Conservation (phyloP, 2,113 vertebrate species). For the Proteles cristata region DNA sequence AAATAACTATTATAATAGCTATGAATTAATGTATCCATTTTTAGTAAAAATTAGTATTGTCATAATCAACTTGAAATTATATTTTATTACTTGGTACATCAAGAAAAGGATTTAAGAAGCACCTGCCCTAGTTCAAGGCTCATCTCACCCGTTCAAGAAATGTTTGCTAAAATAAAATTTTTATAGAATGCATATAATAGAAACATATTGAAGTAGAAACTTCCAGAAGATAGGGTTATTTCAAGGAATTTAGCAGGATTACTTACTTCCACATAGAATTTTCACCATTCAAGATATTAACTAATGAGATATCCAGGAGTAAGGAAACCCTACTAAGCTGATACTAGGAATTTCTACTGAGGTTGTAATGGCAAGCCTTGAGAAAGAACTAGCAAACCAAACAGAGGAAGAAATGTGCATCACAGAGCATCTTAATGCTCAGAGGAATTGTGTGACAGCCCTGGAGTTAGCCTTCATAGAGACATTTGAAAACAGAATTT, state of each 20-base stretch:
- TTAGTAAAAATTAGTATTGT: background rate
- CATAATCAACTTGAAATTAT: background rate
- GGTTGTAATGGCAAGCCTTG: background rate
- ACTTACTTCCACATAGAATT: background rate
- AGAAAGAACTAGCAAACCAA: background rate
- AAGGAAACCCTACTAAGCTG: background rate
- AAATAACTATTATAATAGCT: conserved; percentile 16
- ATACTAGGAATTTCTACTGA: background rate
- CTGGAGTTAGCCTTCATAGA: background rate
- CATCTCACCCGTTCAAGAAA: background rate
- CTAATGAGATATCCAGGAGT: background rate
- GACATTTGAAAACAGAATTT: background rate
- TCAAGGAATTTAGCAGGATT: background rate
- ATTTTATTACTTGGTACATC: background rate
- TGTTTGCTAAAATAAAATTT: background rate
- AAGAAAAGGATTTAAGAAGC: background rate
- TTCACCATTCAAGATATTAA: background rate
- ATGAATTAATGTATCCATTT: background rate
- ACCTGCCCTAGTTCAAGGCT: background rate
- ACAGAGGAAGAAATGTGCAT: background rate
- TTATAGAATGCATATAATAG: background rate
- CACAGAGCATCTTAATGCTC: background rate
- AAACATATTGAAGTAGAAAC: background rate
- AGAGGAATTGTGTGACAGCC: background rate
- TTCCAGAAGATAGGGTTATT: background rate